A percentile compares a stretch with the other conserved stretches of the same genome.
Conservation (phyloP, 2,797 vertebrate genomes). For the Sebastes minor region DNA sequence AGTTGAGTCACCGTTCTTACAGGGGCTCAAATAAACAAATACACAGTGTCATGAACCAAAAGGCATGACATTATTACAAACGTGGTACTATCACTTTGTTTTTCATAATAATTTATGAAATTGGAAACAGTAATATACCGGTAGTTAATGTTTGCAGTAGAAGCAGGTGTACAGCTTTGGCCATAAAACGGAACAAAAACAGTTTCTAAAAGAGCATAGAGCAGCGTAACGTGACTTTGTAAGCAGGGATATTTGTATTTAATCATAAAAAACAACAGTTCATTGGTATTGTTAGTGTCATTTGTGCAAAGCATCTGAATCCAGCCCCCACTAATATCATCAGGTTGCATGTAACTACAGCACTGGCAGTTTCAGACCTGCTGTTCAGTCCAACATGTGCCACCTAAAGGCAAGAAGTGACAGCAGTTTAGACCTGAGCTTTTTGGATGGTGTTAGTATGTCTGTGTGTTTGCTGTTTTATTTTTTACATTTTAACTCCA, state of each 20-base stretch:
- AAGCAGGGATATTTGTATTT: background rate
- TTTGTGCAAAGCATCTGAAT: background rate
- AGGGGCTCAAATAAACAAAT: background rate
- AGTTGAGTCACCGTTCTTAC: background rate
- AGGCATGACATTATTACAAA: constrained; percentile 9
- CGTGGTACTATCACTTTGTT: constrained; percentile 33
- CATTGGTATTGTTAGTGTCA: background rate
- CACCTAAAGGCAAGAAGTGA: background rate
- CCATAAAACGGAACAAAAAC: background rate
- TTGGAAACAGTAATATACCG: background rate
- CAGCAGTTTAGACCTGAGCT: background rate
- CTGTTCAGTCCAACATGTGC: background rate
- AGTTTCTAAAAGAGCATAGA: background rate
- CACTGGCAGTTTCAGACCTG: background rate
- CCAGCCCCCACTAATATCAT: background rate
- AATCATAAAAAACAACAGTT: background rate
- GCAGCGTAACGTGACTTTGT: background rate
- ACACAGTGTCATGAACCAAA: background rate
- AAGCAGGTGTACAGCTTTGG: background rate
- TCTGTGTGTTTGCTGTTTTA: background rate
- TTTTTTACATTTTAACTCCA: background rate
- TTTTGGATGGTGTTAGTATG: background rate
- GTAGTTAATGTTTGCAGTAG: background rate
- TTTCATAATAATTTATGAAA: background rate
- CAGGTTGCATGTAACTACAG: background rate